These are phyloP conservation scores for Glaucidium brasilianum DNA, from an alignment of 2,113 vertebrate genomes.

Conservation along the genomic window DNA sequence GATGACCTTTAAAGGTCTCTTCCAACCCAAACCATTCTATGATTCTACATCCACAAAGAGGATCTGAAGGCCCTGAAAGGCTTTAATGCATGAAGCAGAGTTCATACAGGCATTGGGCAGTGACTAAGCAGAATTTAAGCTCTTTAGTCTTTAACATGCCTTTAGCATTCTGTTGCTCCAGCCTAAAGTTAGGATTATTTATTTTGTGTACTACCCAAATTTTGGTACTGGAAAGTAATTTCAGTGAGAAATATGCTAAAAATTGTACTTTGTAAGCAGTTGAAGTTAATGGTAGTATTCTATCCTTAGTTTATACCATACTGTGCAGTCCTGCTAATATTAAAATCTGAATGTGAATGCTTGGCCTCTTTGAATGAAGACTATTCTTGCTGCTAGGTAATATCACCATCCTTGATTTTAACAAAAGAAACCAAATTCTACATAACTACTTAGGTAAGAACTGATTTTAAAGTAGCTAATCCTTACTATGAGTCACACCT, in stretches of 20 bases:
- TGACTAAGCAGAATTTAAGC: conserved; percentile 1
- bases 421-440: neutral
- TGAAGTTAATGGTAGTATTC: neutral
- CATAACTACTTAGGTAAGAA: neutral
- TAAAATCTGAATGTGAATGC: neutral
- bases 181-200: conserved; percentile 51
- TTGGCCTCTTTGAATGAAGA: neutral
- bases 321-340: neutral
- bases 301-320: neutral
- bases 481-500: neutral
- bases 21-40: neutral
- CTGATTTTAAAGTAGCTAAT: conserved; percentile 32
- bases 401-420: neutral
- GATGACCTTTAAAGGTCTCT: neutral
- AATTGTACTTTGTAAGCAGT: neutral
- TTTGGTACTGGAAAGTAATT: conserved; percentile 30
- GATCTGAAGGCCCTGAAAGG: neutral
- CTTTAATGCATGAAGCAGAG: neutral
- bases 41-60: neutral
- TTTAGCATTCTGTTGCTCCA: conserved; percentile 44
- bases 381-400: neutral
- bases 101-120: conserved; percentile 35
- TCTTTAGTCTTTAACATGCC: conserved; percentile 40
- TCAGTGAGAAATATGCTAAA: neutral
- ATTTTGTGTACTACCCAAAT: conserved; percentile 1